Percentiles rank a stretch among this genome's conserved stretches.
phyloP scores from a whole-genome alignment of 2,888 invertebrate genomes.

The Leptogaster cylindrica region DNA sequence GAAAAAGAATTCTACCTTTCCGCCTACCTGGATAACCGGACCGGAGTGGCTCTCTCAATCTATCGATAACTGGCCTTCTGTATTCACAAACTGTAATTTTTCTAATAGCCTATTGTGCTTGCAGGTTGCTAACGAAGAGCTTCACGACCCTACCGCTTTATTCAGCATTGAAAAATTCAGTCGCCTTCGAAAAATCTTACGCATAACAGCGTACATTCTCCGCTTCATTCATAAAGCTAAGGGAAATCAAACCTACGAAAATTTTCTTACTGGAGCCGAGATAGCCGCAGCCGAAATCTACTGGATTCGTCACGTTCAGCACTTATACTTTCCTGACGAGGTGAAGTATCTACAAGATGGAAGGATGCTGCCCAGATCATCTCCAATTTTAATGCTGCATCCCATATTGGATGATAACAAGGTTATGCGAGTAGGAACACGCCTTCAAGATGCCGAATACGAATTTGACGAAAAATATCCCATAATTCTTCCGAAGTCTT shows the following conservation, averaged over 20 bases:
- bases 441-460: too few species aligned
- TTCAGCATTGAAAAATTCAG: too few species aligned
- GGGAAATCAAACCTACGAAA: neutral
- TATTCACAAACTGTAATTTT: too few species aligned
- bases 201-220: too few species aligned
- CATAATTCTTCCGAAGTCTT: too few species aligned
- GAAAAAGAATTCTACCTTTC: neutral
- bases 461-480: too few species aligned
- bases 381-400: neutral
- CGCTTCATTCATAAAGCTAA: constrained; percentile 5
- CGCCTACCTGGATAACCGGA: neutral
- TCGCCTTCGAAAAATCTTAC: too few species aligned
- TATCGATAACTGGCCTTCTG: neutral
- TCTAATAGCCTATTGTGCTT: too few species aligned
- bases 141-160: too few species aligned
- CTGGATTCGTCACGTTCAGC: neutral
- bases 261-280: neutral
- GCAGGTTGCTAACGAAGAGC: too few species aligned
- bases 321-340: neutral
- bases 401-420: neutral
- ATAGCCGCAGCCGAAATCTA: neutral
- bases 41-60: neutral
- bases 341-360: neutral
- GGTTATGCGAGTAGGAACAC: neutral
- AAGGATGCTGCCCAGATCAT: neutral